phyloP scores from a whole-genome alignment of 1,140 invertebrate species.

The Palaemon carinicauda region DNA sequence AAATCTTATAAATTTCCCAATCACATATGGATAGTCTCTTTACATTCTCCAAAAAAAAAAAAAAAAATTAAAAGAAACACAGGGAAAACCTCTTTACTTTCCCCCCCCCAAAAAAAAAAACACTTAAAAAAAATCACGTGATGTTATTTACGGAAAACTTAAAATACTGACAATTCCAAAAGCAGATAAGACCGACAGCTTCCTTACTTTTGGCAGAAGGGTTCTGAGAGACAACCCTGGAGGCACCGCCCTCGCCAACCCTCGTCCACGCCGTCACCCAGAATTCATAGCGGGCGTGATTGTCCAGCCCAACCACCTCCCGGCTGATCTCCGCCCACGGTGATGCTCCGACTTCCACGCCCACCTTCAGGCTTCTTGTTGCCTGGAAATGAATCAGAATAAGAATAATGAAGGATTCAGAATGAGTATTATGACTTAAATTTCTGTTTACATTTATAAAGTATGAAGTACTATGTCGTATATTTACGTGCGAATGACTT shows the following conservation, averaged over 20 bases:
- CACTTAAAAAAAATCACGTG: too few relatives aligned
- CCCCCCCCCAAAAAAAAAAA: too few relatives aligned
- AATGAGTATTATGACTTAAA: neutral
- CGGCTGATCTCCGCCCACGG: constrained; percentile 35
- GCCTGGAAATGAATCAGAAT: neutral
- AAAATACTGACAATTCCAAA: neutral
- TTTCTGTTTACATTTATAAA: too few relatives aligned
- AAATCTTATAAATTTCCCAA: too few relatives aligned
- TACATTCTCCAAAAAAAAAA: too few relatives aligned
- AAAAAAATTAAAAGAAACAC: too few relatives aligned
- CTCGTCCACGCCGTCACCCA: constrained; percentile 95
- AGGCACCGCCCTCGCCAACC: constrained; percentile 90
- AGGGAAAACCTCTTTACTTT: too few relatives aligned
- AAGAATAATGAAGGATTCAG: neutral
- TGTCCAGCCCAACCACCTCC: constrained; percentile 39
- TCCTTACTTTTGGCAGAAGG: constrained; percentile 30
- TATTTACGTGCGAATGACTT: too few relatives aligned
- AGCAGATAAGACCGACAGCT: too few relatives aligned
- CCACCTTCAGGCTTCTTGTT: constrained; percentile 6
- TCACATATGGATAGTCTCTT: too few relatives aligned
- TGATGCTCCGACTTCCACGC: neutral
- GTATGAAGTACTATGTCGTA: too few relatives aligned
- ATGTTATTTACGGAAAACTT: neutral
- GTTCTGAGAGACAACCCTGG: constrained; percentile 76
- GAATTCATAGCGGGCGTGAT: constrained; percentile 79